Evolutionary conservation across 1,140 invertebrate species (phyloP), one percentile per base, ranked within the genome.

Genomic region (Drosophila sp.): DNA sequence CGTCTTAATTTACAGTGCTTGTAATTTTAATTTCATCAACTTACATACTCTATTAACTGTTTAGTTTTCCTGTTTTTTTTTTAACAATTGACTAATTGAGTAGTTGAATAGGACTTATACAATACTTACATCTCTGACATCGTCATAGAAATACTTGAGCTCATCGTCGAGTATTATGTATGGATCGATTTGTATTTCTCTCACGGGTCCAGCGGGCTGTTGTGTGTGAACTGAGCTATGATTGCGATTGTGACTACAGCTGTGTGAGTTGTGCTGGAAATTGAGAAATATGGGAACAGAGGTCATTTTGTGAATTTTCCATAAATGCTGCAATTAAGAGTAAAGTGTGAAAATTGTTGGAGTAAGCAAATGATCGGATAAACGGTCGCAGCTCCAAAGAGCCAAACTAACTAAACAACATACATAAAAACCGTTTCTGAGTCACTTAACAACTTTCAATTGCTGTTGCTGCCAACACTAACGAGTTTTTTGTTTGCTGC

Each of bases 141-240:
- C 96, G 77, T 94, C 94, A 79, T 96, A 97, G 75, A 97, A 94
- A 89, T 95, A 95, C 89, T 96, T 95, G 43, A 98, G 94, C 80
- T 98, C 97, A 79, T 96, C 95, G 76, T 97, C 96, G 45, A 97
- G 93, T 45, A 98, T 93, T 82, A 95, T 94, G 90, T 97, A 97
- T 71, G 97, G 97, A 92, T 98, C 96, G 57, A 97, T 94, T 92
- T 95, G 94, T 77, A 95, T 95, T 81, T 96, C 95, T 13, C 95
- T 94, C 75, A 96, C 93, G 14, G 96, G 95, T 78, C 96, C 96
- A 5, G 95, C 92, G 27, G 95, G 95, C 91, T 96, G 94, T 69
- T 95, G 94, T 38, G 94, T 95, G 62, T 94, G 93, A 90, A 95
- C 94, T 21, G 94, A 94, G 65, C 94, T 94, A 86, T 94, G 94